Evolutionary conservation across 2,113 vertebrate genomes (phyloP).

Genomic region (Cebus imitator): DNA sequence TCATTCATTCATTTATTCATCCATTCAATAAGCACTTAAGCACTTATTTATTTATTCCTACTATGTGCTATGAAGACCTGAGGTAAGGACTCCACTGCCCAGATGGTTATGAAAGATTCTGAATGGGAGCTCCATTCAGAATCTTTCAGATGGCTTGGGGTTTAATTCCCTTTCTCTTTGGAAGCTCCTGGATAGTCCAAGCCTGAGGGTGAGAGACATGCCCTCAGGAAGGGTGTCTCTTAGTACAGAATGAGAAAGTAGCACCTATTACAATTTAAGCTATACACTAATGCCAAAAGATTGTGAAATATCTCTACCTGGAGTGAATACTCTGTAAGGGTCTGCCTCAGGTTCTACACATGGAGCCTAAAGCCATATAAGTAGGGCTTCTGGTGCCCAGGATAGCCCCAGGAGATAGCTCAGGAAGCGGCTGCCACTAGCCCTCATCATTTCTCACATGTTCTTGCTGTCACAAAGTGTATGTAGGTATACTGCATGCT

Average conservation of each 20-base stretch:
- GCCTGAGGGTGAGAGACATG: background rate
- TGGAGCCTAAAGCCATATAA: background rate
- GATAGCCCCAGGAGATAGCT: background rate
- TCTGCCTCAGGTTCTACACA: background rate
- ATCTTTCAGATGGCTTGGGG: background rate
- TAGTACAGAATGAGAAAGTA: background rate
- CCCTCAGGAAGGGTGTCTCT: background rate
- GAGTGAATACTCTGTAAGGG: background rate
- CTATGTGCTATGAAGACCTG: background rate
- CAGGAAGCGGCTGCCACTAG: background rate
- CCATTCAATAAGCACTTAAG: background rate
- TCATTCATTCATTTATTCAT: background rate
- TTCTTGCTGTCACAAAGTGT: background rate
- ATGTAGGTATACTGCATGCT: background rate
- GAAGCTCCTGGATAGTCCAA: background rate
- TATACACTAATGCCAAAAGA: background rate
- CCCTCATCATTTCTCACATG: background rate
- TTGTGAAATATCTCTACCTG: background rate
- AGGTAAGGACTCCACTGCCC: background rate
- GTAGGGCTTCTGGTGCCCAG: background rate
- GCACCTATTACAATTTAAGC: background rate
- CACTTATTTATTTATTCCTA: constrained; percentile 4
- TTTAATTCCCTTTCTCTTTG: background rate
- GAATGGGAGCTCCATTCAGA: background rate
- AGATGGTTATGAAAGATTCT: background rate